A percentile compares a stretch with the other conserved stretches of the same genome.
phyloP scores from a whole-genome alignment of 1,140 invertebrate genomes.

The Lysiphlebus fabarum region DNA sequence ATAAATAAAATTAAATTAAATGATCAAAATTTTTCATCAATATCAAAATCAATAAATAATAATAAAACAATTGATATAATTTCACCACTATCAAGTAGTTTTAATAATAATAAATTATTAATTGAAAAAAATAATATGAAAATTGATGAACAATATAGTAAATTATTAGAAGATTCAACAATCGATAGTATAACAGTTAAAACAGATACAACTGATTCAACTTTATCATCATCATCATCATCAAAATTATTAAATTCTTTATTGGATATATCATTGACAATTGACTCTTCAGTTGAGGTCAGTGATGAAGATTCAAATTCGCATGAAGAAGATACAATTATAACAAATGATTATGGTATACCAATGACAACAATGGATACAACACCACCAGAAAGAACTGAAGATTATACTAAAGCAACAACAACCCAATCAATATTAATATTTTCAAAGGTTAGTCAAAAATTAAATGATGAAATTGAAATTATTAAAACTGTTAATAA shows the following conservation, averaged over 20 bases:
- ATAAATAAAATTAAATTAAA: constrained; percentile 16
- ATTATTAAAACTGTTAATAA: constrained; percentile 1
- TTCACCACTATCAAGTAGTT: too few relatives aligned
- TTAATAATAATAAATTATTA: too few relatives aligned
- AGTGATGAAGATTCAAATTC: constrained; percentile 21
- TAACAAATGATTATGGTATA: constrained; percentile 20
- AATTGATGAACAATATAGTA: too few relatives aligned
- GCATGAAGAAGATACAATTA: constrained; percentile 14
- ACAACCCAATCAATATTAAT: constrained; percentile 35
- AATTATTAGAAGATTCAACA: background rate
- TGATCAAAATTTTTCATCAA: background rate
- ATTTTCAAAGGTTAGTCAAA: constrained; percentile 26
- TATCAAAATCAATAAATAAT: too few relatives aligned
- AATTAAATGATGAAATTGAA: constrained; percentile 26
- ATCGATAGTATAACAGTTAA: background rate
- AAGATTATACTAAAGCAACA: constrained; percentile 36
- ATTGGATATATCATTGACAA: background rate
- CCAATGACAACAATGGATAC: constrained; percentile 35
- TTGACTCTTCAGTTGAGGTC: constrained; percentile 19
- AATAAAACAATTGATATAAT: too few relatives aligned
- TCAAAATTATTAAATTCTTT: constrained; percentile 16
- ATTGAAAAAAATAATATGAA: too few relatives aligned
- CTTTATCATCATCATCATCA: constrained; percentile 2
- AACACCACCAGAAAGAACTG: constrained; percentile 36
- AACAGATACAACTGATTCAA: constrained; percentile 4